Base-by-base conservation (phyloP, 2,113 vertebrate genomes). In the Henicopernis longicauda region DNA sequence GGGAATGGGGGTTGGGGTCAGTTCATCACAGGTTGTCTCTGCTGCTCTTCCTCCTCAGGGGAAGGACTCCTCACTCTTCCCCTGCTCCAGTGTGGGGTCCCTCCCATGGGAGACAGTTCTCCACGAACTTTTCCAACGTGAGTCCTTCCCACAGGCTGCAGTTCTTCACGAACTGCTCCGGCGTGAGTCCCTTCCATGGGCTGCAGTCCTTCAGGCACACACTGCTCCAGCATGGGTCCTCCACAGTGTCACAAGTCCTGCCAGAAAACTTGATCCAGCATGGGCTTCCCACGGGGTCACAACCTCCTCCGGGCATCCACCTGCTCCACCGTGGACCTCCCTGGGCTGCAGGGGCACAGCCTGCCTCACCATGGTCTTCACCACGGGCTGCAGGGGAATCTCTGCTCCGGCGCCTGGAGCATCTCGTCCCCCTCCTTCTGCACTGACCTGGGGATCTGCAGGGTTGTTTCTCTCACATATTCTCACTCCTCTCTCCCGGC, bases 111-210 rank as follows among this genome's bases (percentile, higher is more conserved):
- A 27, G 27, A 11, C 19, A 27, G 32, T 4, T 11, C 9, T n/a
- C 11, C n/a, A 45, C 0, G 1, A 73, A 6, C 23, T 77, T 13
- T 21, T 78, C 31, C 25, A 54, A 1, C 0, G 0, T 6, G 5
- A 6, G 7, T 16, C 58, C 42, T 9, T 77, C 6, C 52, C 27
- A 4, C 0, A 1, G 6, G 26, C 6, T 23, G 7, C 34, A 47
- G n/a, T 26, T 15, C 47, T 22, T 47, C 45, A 47, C 10, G 9
- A 21, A 11, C 20, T 47, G 47, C 47, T 47, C 20, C 1, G 5
- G 47, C 5, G 3, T 47, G 47, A 20, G 10, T 47, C 20, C 47
- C 20, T 47, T 47, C 20, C 20, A 21, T 1, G 3, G 47, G 20
- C 20, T 47, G 47, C 47, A 47, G 47, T 47, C 11, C 47, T 47